Evolutionary conservation across 2,113 vertebrate genomes (phyloP), one percentile per base, ranked within the genome.

Genomic region (Esox niger): DNA sequence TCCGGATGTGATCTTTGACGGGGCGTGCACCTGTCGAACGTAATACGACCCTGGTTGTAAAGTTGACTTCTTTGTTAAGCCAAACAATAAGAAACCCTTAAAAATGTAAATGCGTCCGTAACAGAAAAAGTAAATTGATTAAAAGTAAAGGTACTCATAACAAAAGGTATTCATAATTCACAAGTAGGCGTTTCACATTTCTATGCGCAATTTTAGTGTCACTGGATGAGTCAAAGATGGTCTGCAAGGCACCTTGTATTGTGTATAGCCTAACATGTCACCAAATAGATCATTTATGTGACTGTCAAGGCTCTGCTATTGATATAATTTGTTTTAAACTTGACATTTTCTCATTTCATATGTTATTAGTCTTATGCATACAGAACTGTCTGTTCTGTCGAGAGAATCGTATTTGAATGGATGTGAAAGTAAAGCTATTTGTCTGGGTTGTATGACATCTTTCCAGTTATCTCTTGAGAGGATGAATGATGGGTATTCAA

Each of bases 1-100:
- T 55, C 59, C 62, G 81, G 81, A 81, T 31, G 26, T 26, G 56
- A 17, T 17, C 27, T 17, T 58, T 15, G 27, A 15, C n/a, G 8
- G 8, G 5, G 1, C 1, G 8, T 23, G 47, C n/a, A 23, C n/a
- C n/a, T 49, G 47, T 8, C 21, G 21, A 21, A 21, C n/a, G n/a
- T n/a, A n/a, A n/a, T n/a, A n/a, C n/a, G n/a, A 13, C 54, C 15
- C 13, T 23, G 54, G n/a, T n/a, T n/a, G n/a, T n/a, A n/a, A n/a
- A n/a, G n/a, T n/a, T 26, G 11, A 25, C 8, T 25, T 25, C 25
- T 25, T 55, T 25, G 54, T n/a, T n/a, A n/a, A n/a, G n/a, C n/a
- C n/a, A 55, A 23, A 6, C 23, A 56, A 56, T 56, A 1, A 1
- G 27, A 59, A 15, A 29, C 27, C 6, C 27, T 59, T 27, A 31